phyloP scores from a whole-genome alignment of 35 echinoderm and acorn worm genomes.

The Lytechinus pictus region DNA sequence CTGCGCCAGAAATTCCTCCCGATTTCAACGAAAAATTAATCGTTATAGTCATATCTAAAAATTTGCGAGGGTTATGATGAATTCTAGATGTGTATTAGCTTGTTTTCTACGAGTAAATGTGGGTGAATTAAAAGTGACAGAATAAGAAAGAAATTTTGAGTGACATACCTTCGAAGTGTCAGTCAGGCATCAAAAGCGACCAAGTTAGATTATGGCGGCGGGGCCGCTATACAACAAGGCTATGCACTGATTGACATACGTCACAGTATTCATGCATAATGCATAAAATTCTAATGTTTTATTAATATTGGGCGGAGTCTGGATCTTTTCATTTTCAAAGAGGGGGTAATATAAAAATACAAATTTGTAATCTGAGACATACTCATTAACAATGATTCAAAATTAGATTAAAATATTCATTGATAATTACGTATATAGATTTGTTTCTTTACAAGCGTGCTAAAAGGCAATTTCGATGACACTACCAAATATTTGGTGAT shows the following conservation, averaged over 20 bases:
- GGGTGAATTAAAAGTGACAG: constrained; percentile 57
- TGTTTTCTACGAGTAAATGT: constrained; percentile 37
- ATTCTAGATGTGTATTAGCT: constrained; percentile 34
- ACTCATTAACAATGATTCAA: too few relatives aligned
- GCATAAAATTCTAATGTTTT: constrained; percentile 42
- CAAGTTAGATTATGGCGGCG: constrained; percentile 63
- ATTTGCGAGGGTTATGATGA: background rate
- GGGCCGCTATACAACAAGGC: constrained; percentile 66
- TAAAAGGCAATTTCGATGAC: too few relatives aligned
- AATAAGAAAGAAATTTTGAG: constrained; percentile 70
- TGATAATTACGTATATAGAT: too few relatives aligned
- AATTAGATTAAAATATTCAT: too few relatives aligned
- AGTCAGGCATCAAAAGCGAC: constrained; percentile 55
- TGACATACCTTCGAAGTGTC: constrained; percentile 70
- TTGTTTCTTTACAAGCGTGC: too few relatives aligned
- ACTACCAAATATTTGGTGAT: background rate
- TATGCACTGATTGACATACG: constrained; percentile 71
- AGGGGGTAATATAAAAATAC: background rate
- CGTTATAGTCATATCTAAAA: background rate
- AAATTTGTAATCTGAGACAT: too few relatives aligned
- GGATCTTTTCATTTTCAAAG: background rate
- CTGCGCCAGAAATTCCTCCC: background rate
- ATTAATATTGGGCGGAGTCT: constrained; percentile 48
- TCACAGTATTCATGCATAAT: constrained; percentile 69
- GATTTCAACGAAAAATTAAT: background rate